These are phyloP conservation scores for Zygothrica quintamaculata DNA, from an alignment of 2,888 invertebrate genomes.

Conservation along the genomic window DNA sequence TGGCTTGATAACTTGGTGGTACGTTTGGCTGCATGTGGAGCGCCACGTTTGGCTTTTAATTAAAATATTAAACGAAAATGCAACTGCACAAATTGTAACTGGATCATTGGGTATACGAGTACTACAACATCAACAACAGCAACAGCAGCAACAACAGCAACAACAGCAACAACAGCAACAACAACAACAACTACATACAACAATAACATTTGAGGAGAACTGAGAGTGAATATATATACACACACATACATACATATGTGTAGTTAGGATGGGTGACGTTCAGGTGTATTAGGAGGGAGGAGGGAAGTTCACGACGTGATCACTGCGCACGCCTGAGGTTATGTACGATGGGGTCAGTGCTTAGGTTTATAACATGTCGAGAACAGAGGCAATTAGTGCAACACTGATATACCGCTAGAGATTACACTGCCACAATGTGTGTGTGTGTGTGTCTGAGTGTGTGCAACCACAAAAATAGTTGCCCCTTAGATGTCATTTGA, in stretches of 20 bases:
- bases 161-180: neutral
- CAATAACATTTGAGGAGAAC: too few relatives aligned
- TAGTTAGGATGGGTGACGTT: too few relatives aligned
- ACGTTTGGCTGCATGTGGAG: constrained; percentile 66
- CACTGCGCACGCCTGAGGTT: constrained; percentile 50
- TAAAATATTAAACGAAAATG: constrained; percentile 78
- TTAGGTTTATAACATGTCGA: constrained; percentile 41
- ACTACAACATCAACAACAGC: constrained; percentile 4
- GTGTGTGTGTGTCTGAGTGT: neutral
- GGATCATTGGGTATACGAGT: constrained; percentile 32
- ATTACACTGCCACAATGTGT: constrained; percentile 11
- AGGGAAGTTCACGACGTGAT: constrained; percentile 45
- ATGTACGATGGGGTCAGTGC: constrained; percentile 30
- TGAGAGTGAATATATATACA: too few relatives aligned
- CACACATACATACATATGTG: too few relatives aligned
- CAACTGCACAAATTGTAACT: constrained; percentile 66
- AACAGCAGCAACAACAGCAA: neutral
- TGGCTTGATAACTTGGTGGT: constrained; percentile 7
- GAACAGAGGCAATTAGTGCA: constrained; percentile 57
- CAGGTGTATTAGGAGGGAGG: too few relatives aligned
- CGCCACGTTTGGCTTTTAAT: constrained; percentile 74
- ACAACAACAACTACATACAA: too few relatives aligned
- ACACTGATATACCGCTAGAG: constrained; percentile 48
- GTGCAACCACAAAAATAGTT: neutral
- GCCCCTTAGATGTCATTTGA: neutral